Conservation (phyloP, 2,797 vertebrate species). For the Psittacula derbiana region DNA sequence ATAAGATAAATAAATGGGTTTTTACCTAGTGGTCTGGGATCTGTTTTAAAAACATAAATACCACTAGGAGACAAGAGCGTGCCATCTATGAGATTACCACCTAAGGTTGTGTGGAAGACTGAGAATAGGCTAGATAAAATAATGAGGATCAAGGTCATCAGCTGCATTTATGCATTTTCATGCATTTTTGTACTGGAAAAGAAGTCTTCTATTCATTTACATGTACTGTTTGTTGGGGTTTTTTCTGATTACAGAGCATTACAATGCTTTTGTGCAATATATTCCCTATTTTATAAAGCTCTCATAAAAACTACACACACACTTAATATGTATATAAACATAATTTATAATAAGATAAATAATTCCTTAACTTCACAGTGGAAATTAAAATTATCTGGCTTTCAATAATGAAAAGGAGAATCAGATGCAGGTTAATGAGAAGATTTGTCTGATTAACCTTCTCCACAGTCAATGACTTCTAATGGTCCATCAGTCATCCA, state of each 20-base stretch:
- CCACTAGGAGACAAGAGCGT: not conserved
- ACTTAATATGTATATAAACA: not conserved
- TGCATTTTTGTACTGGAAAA: not conserved
- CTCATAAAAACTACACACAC: not conserved
- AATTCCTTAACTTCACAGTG: not conserved
- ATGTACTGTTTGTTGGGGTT: fast-evolving
- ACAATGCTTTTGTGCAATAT: not conserved
- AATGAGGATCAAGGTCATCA: not conserved
- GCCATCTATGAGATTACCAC: not conserved
- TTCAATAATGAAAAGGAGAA: slow-evolving; percentile 8
- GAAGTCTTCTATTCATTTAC: not conserved
- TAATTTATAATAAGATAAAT: not conserved
- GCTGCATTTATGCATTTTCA: not conserved
- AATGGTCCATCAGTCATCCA: slow-evolving; percentile 1
- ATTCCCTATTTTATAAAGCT: not conserved
- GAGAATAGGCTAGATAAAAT: not conserved
- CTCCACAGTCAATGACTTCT: not conserved
- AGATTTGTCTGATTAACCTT: slow-evolving; percentile 33
- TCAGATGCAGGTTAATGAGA: slow-evolving; percentile 14
- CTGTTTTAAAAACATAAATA: not conserved
- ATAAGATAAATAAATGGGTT: not conserved
- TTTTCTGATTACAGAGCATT: not conserved
- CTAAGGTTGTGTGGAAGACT: not conserved
- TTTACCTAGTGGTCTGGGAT: not conserved
- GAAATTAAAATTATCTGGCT: not conserved